Conservation (phyloP, 2,888 invertebrate genomes). For the Carterocephalus palaemon region DNA sequence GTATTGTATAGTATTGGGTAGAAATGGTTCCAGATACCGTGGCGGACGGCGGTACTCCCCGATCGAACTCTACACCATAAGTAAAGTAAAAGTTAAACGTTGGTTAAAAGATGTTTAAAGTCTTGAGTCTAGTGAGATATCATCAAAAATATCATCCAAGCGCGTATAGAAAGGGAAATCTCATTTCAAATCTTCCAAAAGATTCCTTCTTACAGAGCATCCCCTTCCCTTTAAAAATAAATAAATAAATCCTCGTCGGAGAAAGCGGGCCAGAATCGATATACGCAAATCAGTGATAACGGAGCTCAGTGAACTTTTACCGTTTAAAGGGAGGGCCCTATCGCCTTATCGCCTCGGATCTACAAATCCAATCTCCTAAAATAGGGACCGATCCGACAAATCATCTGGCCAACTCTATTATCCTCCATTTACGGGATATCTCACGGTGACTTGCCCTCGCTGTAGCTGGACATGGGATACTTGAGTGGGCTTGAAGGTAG, state of each 20-base stretch:
- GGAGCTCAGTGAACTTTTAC: slow-evolving; percentile 41
- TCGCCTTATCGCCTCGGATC: slow-evolving; percentile 68
- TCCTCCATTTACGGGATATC: slow-evolving; percentile 33
- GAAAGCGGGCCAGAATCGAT: slow-evolving; percentile 56
- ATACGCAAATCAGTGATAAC: slow-evolving; percentile 76
- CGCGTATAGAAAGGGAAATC: too few relatives aligned
- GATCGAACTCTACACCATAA: too few relatives aligned
- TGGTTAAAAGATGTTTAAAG: too few relatives aligned
- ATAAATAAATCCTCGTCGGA: slow-evolving; percentile 52
- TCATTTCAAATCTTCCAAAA: slow-evolving; percentile 32
- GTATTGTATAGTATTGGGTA: too few relatives aligned
- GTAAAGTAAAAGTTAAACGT: too few relatives aligned
- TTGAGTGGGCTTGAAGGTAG: not conserved
- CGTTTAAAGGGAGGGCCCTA: slow-evolving; percentile 39
- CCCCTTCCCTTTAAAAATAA: slow-evolving; percentile 40
- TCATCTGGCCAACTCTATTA: slow-evolving; percentile 75
- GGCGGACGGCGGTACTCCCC: too few relatives aligned
- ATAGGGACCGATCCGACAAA: slow-evolving; percentile 79
- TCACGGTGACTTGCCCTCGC: slow-evolving; percentile 18
- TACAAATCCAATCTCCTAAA: slow-evolving; percentile 80
- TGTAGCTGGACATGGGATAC: slow-evolving; percentile 10
- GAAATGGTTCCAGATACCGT: too few relatives aligned
- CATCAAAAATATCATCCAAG: too few relatives aligned
- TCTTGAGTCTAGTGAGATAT: too few relatives aligned
- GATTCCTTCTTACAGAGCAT: too few relatives aligned